Evolutionary conservation across 2,113 vertebrate genomes (phyloP).

Genomic region (Spheniscus mendiculus): DNA sequence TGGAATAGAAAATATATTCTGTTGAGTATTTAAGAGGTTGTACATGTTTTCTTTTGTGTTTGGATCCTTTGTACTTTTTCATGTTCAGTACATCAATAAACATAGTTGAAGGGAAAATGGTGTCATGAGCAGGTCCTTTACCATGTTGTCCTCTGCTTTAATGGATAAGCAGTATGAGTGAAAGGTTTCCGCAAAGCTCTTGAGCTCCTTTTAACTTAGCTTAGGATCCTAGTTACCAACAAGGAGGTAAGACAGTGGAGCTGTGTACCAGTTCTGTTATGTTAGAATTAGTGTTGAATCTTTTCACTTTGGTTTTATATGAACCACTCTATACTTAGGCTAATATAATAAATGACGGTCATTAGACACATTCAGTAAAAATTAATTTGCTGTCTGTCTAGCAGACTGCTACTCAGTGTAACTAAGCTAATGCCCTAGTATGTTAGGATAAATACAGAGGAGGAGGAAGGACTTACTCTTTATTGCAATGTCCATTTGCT

Average conservation of each 20-base stretch:
- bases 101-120: constrained; percentile 93
- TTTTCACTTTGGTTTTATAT: background rate
- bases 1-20: constrained; percentile 93
- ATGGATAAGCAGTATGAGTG: background rate
- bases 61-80: constrained; percentile 96
- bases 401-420: background rate
- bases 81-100: constrained; percentile 99
- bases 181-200: background rate
- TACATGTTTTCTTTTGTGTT: constrained; percentile 99
- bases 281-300: background rate
- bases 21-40: constrained; percentile 98
- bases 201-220: background rate
- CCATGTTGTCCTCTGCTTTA: background rate
- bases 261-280: background rate
- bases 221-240: background rate
- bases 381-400: background rate
- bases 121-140: constrained; percentile 64
- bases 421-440: background rate
- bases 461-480: background rate
- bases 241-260: background rate
- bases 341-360: background rate
- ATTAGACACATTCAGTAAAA: background rate
- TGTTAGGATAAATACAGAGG: background rate
- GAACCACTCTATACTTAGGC: background rate
- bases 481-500: background rate